These are phyloP conservation scores for Poeciliopsis turneri DNA, from an alignment of 2,797 vertebrate species.

Conservation along the genomic window DNA sequence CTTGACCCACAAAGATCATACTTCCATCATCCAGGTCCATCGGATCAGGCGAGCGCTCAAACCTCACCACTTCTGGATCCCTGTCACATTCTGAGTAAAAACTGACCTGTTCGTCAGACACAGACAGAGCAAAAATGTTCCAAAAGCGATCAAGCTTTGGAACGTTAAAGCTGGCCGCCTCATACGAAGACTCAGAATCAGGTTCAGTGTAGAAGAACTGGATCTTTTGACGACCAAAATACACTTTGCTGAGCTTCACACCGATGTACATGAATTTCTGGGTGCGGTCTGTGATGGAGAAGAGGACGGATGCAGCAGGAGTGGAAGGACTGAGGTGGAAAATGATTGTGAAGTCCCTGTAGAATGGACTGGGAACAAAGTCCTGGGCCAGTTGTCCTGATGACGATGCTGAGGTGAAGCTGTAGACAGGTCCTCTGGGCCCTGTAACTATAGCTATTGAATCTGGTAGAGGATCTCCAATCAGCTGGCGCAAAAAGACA, in stretches of 20 bases:
- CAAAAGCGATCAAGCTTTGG: constrained; percentile 81
- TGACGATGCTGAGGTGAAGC: constrained; percentile 74
- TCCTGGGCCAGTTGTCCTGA: constrained; percentile 81
- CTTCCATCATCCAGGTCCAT: constrained; percentile 86
- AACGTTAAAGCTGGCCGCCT: constrained; percentile 83
- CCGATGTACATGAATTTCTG: constrained; percentile 86
- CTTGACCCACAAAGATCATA: constrained; percentile 90
- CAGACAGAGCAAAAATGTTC: constrained; percentile 85
- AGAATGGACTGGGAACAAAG: constrained; percentile 86
- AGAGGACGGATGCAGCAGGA: constrained; percentile 79
- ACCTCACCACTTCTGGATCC: constrained; percentile 72
- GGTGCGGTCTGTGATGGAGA: constrained; percentile 83
- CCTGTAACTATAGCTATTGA: constrained; percentile 73
- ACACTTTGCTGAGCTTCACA: constrained; percentile 84
- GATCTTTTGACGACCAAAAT: constrained; percentile 77
- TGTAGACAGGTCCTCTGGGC: constrained; percentile 74
- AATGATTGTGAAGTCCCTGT: constrained; percentile 89
- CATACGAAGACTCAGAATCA: constrained; percentile 73
- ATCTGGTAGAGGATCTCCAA: constrained; percentile 81
- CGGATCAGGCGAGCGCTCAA: constrained; percentile 84
- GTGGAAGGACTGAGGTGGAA: constrained; percentile 85
- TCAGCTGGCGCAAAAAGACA: constrained; percentile 86
- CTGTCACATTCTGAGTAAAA: constrained; percentile 86
- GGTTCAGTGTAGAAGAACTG: constrained; percentile 90
- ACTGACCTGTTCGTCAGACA: constrained; percentile 79